Percentiles rank a stretch among this genome's conserved stretches.
These are phyloP conservation scores for Mystacornis crossleyi DNA, from an alignment of 2,113 vertebrate genomes.

Conservation along the genomic window DNA sequence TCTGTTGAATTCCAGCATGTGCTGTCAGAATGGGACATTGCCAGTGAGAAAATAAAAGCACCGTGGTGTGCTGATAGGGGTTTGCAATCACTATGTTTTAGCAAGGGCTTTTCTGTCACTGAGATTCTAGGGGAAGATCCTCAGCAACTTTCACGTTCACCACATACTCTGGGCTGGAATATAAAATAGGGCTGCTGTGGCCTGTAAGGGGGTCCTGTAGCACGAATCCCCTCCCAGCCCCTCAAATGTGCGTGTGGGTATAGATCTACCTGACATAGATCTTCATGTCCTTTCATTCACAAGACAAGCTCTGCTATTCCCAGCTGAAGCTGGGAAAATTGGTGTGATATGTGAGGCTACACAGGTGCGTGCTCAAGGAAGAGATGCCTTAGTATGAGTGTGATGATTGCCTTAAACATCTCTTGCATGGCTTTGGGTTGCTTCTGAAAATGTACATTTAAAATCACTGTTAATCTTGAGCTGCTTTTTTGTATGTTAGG, in stretches of 20 bases:
- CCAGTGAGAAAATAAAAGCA: slow-evolving; percentile 47
- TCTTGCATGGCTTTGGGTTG: background rate
- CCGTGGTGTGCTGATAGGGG: slow-evolving; percentile 25
- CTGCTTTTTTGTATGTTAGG: background rate
- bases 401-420: background rate
- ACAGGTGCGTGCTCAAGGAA: background rate
- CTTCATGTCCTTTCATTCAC: background rate
- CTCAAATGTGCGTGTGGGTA: rapidly evolving
- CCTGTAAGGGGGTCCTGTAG: background rate
- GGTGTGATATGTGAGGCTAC: background rate
- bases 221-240: background rate
- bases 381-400: background rate
- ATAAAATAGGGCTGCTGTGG: background rate
- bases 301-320: background rate
- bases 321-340: background rate
- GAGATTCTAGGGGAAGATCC: slow-evolving; percentile 39
- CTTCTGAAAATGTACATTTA: background rate
- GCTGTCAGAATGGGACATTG: background rate
- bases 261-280: background rate
- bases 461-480: background rate
- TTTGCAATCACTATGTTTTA: slow-evolving; percentile 39
- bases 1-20: background rate
- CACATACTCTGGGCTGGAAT: background rate
- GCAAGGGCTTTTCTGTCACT: slow-evolving; percentile 53
- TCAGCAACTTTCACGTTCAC: slow-evolving; percentile 12